phyloP scores from a whole-genome alignment of 2,888 invertebrate species.

The Xanthorhoe designata region DNA sequence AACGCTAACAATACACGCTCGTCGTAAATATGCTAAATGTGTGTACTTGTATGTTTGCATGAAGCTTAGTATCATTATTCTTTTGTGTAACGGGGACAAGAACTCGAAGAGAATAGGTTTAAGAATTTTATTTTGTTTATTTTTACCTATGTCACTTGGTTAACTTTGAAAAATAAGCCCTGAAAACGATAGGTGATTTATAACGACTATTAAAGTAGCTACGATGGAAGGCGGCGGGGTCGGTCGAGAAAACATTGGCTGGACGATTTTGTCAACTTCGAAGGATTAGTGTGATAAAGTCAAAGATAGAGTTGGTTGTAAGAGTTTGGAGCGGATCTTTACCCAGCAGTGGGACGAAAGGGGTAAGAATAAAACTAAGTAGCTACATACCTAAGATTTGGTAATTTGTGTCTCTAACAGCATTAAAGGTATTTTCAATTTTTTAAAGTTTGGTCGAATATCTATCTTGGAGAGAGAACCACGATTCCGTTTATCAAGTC shows the following conservation, averaged over 20 bases:
- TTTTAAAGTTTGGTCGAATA: not conserved
- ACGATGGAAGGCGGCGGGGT: too few relatives aligned
- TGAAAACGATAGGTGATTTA: not conserved
- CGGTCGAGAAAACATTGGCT: not conserved
- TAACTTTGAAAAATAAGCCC: not conserved
- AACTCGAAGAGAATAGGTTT: conserved; percentile 3
- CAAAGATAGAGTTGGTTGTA: too few relatives aligned
- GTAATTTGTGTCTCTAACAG: too few relatives aligned
- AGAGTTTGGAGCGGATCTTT: too few relatives aligned
- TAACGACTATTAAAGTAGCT: not conserved
- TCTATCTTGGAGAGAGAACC: not conserved
- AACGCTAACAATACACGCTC: conserved; percentile 47
- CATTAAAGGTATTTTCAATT: not conserved
- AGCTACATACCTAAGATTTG: too few relatives aligned
- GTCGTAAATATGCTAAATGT: conserved; percentile 50
- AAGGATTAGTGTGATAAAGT: too few relatives aligned
- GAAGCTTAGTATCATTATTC: conserved; percentile 21
- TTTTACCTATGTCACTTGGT: not conserved
- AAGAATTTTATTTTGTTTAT: not conserved
- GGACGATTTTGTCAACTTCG: not conserved
- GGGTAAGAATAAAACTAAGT: too few relatives aligned
- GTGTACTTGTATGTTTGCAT: conserved; percentile 27
- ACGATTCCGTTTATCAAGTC: not conserved
- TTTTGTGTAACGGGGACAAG: conserved; percentile 10
- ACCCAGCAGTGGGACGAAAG: too few relatives aligned